Evolutionary conservation across 2,113 vertebrate species (phyloP), one percentile per base, ranked within the genome.

Genomic region (Corynorhinus townsendii): DNA sequence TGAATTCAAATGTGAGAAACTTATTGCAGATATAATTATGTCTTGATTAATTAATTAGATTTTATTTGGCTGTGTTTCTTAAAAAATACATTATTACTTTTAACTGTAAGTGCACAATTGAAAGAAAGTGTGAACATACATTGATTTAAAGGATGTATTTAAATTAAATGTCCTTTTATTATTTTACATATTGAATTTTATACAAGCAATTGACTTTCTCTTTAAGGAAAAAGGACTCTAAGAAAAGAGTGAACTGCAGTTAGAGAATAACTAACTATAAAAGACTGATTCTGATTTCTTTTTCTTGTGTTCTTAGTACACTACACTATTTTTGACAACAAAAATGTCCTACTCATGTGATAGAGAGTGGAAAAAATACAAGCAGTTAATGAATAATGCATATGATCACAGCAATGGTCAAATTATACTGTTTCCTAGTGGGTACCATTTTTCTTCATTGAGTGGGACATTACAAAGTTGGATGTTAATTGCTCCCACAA

Each of bases 401-500:
- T 93, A 95, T 64, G 54, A 93, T 93, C 81, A 54, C 35, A 79
- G 81, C 64, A 92, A 52, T 82, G 92, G 94, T 98, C 97, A 99
- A 88, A 99, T 93, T 5, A 98, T 72, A 92, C 97, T 98, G 96
- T 98, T 98, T 92, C 98, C 98, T 7, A 99, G 95, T 3, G 91
- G 97, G 95, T 99, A 99, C 99, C 99, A 99, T 68, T 95, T 98
- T 86, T 99, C 99, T 97, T 98, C 98, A 90, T 98, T 97, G 28
- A 99, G 97, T 33, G 88, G 80, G 82, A 98, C 89, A 1, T 96
- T 95, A 40, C 97, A 98, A 97, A 99, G 98, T 35, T 92, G 98
- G 66, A 99, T 98, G 96, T 98, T 99, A 89, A 99, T 97, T 30
- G 98, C 98, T 84, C 98, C 99, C 89, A 99, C 96, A 45, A 98